A percentile compares a stretch with the other conserved stretches of the same genome.
phyloP scores from a whole-genome alignment of 2,888 invertebrate genomes.

The Mantis religiosa region DNA sequence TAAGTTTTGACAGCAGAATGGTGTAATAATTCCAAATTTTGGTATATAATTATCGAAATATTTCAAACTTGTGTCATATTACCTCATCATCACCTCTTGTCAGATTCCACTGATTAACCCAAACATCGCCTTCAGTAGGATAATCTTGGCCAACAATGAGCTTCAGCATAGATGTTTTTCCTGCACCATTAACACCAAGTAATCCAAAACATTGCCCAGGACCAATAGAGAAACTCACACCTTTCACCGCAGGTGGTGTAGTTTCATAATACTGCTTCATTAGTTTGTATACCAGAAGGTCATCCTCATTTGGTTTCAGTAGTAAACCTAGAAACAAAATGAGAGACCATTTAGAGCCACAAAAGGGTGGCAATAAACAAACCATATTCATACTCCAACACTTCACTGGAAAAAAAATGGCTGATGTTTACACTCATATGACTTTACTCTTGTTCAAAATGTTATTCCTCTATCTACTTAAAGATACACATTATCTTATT shows the following conservation, averaged over 20 bases:
- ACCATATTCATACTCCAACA: too few relatives aligned
- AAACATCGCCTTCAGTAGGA: constrained; percentile 44
- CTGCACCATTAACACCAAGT: constrained; percentile 52
- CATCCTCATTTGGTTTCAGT: constrained; percentile 38
- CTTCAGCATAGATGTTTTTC: constrained; percentile 52
- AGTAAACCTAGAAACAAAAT: neutral
- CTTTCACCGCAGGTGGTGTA: constrained; percentile 55
- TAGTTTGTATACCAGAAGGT: constrained; percentile 55
- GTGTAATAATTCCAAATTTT: too few relatives aligned
- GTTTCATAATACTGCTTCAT: constrained; percentile 55
- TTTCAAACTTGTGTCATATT: too few relatives aligned
- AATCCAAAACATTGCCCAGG: constrained; percentile 47
- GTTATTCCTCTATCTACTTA: too few relatives aligned
- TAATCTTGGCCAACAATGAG: constrained; percentile 51
- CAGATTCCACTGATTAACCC: constrained; percentile 43
- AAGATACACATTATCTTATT: too few relatives aligned
- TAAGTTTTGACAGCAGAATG: too few relatives aligned
- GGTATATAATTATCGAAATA: too few relatives aligned
- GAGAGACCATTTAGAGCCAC: too few relatives aligned
- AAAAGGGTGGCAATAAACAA: too few relatives aligned
- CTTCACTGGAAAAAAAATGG: too few relatives aligned
- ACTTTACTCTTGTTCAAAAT: too few relatives aligned
- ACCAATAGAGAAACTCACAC: constrained; percentile 63
- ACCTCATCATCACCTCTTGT: constrained; percentile 30
- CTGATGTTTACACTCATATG: too few relatives aligned